Evolutionary conservation across 2,888 invertebrate genomes (phyloP).

Genomic region (Aphrophora alni): DNA sequence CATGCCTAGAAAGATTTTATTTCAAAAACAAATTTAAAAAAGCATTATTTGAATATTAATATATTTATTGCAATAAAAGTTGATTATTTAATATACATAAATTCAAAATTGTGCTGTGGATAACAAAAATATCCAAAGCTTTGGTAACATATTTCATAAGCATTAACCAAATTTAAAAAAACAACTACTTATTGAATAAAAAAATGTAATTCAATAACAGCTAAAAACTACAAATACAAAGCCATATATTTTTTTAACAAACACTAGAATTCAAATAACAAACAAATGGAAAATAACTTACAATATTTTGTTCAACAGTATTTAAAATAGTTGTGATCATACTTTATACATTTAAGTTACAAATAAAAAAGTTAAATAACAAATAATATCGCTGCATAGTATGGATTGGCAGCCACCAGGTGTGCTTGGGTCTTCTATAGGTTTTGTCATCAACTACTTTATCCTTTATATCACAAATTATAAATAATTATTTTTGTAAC

Average conservation of each 20-base stretch:
- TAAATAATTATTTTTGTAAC: no score
- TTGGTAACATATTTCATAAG: neutral
- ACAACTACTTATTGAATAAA: neutral
- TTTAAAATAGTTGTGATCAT: neutral
- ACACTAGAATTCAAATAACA: neutral
- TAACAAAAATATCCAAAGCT: neutral
- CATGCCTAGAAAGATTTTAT: no score
- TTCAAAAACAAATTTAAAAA: no score
- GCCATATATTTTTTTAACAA: neutral
- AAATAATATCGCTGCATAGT: neutral
- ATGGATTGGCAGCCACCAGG: neutral
- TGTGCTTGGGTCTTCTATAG: neutral
- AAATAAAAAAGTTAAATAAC: neutral
- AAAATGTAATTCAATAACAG: neutral
- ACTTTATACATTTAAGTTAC: neutral
- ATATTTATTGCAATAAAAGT: neutral
- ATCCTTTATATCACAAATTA: neutral
- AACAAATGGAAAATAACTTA: neutral
- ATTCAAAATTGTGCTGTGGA: no score
- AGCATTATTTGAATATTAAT: no score
- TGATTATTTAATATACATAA: neutral
- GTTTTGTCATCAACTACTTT: neutral
- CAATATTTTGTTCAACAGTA: neutral
- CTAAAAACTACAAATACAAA: neutral
- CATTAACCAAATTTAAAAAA: neutral